Conservation (phyloP, 53 echinoderm and acorn worm species). For the Actinopyga echinites region DNA sequence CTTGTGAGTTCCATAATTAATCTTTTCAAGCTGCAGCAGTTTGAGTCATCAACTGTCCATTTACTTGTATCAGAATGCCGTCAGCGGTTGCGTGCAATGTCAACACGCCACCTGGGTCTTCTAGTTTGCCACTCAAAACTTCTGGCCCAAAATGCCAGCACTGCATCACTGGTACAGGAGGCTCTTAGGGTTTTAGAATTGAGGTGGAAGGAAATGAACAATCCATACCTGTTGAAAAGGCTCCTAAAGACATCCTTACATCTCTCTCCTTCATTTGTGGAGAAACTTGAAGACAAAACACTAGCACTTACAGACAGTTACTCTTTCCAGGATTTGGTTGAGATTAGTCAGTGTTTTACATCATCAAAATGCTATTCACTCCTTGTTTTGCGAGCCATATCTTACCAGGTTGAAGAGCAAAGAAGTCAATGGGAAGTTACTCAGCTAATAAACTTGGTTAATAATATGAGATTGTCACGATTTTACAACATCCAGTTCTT, state of each 20-base stretch:
- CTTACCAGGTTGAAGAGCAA: conserved; percentile 56
- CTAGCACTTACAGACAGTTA: conserved; percentile 45
- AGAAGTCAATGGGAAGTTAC: conserved; percentile 50
- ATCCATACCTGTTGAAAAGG: conserved; percentile 47
- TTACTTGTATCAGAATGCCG: conserved; percentile 62
- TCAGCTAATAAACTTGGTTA: conserved; percentile 44
- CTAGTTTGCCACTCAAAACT: conserved; percentile 45
- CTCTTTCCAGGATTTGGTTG: conserved; percentile 43
- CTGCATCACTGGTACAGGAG: conserved; percentile 47
- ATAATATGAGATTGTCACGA: conserved; percentile 33
- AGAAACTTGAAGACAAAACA: conserved; percentile 64
- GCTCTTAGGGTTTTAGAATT: conserved; percentile 57
- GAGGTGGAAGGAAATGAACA: conserved; percentile 62
- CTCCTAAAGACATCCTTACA: conserved; percentile 49
- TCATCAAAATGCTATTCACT: conserved; percentile 31
- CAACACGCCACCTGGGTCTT: conserved; percentile 46
- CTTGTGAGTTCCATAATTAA: conserved; percentile 50
- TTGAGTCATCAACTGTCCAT: conserved; percentile 23
- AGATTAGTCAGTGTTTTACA: conserved; percentile 35
- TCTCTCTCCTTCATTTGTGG: conserved; percentile 52
- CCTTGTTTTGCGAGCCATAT: conserved; percentile 51
- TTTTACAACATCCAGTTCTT: conserved; percentile 51
- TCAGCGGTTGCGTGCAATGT: conserved; percentile 51
- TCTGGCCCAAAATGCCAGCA: conserved; percentile 11
- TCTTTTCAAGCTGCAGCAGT: conserved; percentile 49